A percentile compares a stretch with the other conserved stretches of the same genome.
These are phyloP conservation scores for Selenia dentaria DNA, from an alignment of 2,888 invertebrate genomes.

Conservation along the genomic window DNA sequence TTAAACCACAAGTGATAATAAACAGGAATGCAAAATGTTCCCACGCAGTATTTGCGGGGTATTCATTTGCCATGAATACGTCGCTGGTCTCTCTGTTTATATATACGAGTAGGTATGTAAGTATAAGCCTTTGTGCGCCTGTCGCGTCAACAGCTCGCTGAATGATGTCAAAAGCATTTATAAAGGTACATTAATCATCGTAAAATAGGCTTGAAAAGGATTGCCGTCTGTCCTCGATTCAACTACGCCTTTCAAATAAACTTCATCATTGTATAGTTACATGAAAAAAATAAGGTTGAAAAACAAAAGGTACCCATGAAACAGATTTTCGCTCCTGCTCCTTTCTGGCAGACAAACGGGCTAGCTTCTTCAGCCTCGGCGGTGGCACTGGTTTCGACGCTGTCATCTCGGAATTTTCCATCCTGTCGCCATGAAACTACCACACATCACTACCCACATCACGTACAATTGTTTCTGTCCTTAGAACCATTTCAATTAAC, in stretches of 20 bases:
- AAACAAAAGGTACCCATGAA: conserved; percentile 61
- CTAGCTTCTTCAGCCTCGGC: conserved; percentile 74
- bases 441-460: conserved; percentile 28
- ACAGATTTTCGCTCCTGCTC: conserved; percentile 67
- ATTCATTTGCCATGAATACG: conserved; percentile 54
- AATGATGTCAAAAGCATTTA: conserved; percentile 53
- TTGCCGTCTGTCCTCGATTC: conserved; percentile 16
- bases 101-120: too few relatives aligned
- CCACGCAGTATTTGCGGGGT: conserved; percentile 64
- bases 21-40: conserved; percentile 57
- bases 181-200: conserved; percentile 44
- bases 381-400: conserved; percentile 66
- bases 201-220: conserved; percentile 30
- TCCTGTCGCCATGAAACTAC: conserved; percentile 33
- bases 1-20: conserved; percentile 42
- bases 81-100: conserved; percentile 48
- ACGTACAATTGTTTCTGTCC: conserved; percentile 31
- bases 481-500: conserved; percentile 36
- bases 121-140: conserved; percentile 59
- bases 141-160: conserved; percentile 46
- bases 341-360: conserved; percentile 62
- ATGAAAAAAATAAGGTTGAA: not conserved
- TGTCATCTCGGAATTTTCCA: conserved; percentile 48
- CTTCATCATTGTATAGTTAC: conserved; percentile 7
- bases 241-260: conserved; percentile 5